phyloP scores from a whole-genome alignment of 2,113 vertebrate species.

The Colossoma macropomum region DNA sequence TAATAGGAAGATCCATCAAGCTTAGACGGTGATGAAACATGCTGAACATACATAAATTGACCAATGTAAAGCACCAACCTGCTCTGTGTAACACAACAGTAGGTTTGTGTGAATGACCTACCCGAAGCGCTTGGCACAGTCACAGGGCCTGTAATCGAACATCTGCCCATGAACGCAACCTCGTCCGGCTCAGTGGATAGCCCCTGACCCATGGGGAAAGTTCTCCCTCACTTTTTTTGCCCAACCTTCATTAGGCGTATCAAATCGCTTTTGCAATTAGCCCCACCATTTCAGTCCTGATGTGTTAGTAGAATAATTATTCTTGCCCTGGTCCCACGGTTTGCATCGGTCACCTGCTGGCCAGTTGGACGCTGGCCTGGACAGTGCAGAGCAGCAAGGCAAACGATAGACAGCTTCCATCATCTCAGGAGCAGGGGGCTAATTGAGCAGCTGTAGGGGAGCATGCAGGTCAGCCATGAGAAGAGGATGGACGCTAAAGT shows the following conservation, averaged over 20 bases:
- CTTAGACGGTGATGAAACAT: background rate
- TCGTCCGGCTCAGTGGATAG: conserved; percentile 49
- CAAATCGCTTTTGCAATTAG: conserved; percentile 64
- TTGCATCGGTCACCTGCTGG: conserved; percentile 68
- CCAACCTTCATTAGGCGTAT: conserved; percentile 62
- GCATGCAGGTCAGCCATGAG: conserved; percentile 68
- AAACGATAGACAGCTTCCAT: conserved; percentile 53
- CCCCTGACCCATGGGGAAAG: conserved; percentile 62
- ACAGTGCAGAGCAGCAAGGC: conserved; percentile 34
- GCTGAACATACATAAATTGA: background rate
- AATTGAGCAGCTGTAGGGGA: conserved; percentile 77
- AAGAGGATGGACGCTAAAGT: conserved; percentile 47
- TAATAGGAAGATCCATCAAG: background rate
- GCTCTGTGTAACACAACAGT: conserved; percentile 20
- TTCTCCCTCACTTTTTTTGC: conserved; percentile 44
- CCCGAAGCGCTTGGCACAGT: conserved; percentile 42
- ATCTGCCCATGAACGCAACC: conserved; percentile 65
- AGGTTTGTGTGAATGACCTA: conserved; percentile 24
- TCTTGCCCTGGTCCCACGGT: conserved; percentile 66
- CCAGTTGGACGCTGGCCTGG: conserved; percentile 67
- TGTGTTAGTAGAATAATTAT: conserved; percentile 65
- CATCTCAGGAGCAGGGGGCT: conserved; percentile 65
- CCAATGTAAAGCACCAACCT: background rate
- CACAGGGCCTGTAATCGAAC: conserved; percentile 61
- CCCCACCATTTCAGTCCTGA: conserved; percentile 62